phyloP scores from a whole-genome alignment of 2,797 vertebrate genomes.

The Gymnopithys bicolor region DNA sequence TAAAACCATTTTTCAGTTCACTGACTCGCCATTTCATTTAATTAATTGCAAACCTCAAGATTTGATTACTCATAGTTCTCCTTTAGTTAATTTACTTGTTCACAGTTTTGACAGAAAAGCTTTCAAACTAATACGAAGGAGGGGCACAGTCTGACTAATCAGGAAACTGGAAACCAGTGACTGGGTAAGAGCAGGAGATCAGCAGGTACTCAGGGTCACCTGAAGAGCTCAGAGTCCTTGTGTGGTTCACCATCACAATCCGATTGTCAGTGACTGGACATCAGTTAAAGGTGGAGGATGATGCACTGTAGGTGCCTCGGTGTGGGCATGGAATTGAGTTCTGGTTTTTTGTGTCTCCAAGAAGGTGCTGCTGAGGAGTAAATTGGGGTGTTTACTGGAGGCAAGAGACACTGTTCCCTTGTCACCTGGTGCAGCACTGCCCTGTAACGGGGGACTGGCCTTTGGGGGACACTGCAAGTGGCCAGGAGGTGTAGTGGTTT shows the following conservation, averaged over 20 bases:
- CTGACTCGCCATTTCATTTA: conserved; percentile 71
- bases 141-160: conserved; percentile 28
- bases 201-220: conserved; percentile 13
- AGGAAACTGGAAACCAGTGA: conserved; percentile 29
- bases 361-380: background rate
- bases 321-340: background rate
- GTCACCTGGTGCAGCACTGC: background rate
- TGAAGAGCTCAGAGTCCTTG: background rate
- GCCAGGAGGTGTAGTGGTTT: background rate
- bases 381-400: background rate
- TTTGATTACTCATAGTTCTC: conserved; percentile 71
- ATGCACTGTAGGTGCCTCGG: background rate
- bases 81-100: conserved; percentile 76
- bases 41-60: conserved; percentile 74
- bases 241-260: background rate
- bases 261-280: background rate
- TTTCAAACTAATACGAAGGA: conserved; percentile 69
- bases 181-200: background rate
- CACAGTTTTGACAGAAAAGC: conserved; percentile 70
- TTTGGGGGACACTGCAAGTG: accelerated
- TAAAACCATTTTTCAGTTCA: conserved; percentile 63
- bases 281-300: background rate
- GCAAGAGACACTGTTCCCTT: background rate
- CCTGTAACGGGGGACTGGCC: background rate
- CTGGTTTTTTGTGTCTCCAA: background rate